Conservation (phyloP, 2,113 vertebrate genomes). For the Uropsilus gracilis region DNA sequence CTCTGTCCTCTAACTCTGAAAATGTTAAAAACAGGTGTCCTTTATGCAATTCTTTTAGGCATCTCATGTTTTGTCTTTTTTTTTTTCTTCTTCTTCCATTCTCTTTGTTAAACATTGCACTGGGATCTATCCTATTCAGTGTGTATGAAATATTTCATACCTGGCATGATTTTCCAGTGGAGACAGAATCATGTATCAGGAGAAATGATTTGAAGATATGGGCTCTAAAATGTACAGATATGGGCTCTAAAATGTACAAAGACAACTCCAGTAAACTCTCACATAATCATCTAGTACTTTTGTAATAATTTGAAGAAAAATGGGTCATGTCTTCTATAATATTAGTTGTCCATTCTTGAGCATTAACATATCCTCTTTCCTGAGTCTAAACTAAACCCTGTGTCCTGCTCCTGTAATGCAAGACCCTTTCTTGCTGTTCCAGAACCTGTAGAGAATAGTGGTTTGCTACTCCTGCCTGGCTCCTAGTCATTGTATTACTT, state of each 20-base stretch:
- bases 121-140: not conserved
- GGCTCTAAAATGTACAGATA: not conserved
- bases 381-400: constrained; percentile 1
- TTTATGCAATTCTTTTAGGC: not conserved
- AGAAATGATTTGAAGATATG: not conserved
- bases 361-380: not conserved
- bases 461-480: constrained; percentile 4
- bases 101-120: not conserved
- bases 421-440: constrained; percentile 27
- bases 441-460: constrained; percentile 2
- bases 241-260: not conserved
- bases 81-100: no score
- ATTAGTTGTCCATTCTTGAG: constrained; percentile 3
- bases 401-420: constrained; percentile 4
- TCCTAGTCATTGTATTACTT: not conserved
- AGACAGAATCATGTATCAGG: not conserved
- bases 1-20: not conserved
- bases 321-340: not conserved
- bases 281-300: not conserved
- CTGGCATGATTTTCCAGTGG: not conserved
- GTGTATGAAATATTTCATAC: not conserved
- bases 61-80: not conserved
- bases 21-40: not conserved
- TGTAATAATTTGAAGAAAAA: not conserved
- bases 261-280: not conserved